These are phyloP conservation scores for Tyrannus savana DNA, from an alignment of 2,113 vertebrate genomes.

Conservation along the genomic window DNA sequence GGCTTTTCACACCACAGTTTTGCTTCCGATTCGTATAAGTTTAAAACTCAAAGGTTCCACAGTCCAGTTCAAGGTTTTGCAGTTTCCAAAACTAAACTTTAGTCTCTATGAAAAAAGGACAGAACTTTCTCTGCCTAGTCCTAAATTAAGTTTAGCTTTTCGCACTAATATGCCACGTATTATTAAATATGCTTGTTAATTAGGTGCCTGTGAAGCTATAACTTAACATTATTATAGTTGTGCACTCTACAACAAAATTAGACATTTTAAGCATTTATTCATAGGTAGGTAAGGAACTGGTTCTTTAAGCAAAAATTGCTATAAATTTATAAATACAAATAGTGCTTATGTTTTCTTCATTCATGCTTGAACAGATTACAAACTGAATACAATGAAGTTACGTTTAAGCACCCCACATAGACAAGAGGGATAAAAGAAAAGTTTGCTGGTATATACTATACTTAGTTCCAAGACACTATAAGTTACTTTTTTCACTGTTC, in stretches of 20 bases:
- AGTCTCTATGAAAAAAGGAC: constrained; percentile 52
- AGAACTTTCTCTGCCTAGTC: constrained; percentile 15
- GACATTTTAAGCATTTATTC: constrained; percentile 77
- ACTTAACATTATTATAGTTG: constrained; percentile 71
- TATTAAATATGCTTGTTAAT: constrained; percentile 56
- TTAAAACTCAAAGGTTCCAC: constrained; percentile 61
- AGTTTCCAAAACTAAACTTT: constrained; percentile 63
- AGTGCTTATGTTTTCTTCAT: constrained; percentile 75
- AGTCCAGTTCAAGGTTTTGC: constrained; percentile 62
- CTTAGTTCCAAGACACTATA: constrained; percentile 75
- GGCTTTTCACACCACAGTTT: constrained; percentile 69
- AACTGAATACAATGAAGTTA: constrained; percentile 80
- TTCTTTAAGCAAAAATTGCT: constrained; percentile 74
- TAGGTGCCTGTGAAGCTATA: constrained; percentile 65
- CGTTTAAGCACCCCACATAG: constrained; percentile 74
- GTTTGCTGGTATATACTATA: constrained; percentile 76
- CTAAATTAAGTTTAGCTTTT: constrained; percentile 42
- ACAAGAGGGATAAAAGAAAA: constrained; percentile 75
- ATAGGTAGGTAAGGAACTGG: constrained; percentile 68
- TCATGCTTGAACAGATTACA: constrained; percentile 79
- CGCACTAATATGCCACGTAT: not conserved
- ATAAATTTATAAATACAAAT: constrained; percentile 80
- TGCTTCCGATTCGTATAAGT: constrained; percentile 41
- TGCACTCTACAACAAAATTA: constrained; percentile 76
- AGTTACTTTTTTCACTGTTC: constrained; percentile 73